Base-by-base conservation (phyloP, 2,113 vertebrate genomes). In the Nyctibius bracteatus region DNA sequence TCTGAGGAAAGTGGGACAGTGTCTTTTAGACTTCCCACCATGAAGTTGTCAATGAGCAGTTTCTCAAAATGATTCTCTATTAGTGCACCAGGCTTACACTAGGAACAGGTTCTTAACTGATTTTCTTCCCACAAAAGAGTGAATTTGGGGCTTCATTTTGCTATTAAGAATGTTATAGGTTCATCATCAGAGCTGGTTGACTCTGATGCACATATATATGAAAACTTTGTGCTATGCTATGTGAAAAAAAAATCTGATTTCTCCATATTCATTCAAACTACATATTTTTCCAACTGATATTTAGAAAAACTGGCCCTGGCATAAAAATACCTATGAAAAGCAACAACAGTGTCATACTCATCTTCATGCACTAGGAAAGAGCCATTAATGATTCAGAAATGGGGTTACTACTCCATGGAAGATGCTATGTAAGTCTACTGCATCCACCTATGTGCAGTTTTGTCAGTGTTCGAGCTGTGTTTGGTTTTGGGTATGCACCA, bases 11-110 rank as follows among this genome's bases (percentile, higher is more conserved):
- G 70, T 65, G 84, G 84, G 84, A 96, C 83, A 85, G 78, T 54
- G 68, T 72, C 87, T 89, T 94, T 97, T 86, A 96, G 78, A 83
- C 75, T 94, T 96, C 92, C 57, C 80, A 95, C 82, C 68, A 24
- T 79, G 93, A 95, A 73, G 46, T 43, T 79, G 46, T 95, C 89
- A 91, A 86, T 85, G 63, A 95, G 73, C 70, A 79, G 31, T 75
- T 97, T 94, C 82, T 81, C 65, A 96, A 94, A 97, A 95, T 74
- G 87, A 79, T 66, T 88, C 84, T 94, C 85, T 54, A 83, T 91
- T 98, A 92, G 89, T 85, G 65, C 49, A 78, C 49, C 8, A 75
- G n/a, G 37, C 62, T 86, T 91, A 84, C 73, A 54, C 61, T 19
- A 92, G 41, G 41, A 94, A 61, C 35, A 31, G 37, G n/a, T 35